Conservation (phyloP, 2,113 vertebrate species). For the Paraplagusia blochii region DNA sequence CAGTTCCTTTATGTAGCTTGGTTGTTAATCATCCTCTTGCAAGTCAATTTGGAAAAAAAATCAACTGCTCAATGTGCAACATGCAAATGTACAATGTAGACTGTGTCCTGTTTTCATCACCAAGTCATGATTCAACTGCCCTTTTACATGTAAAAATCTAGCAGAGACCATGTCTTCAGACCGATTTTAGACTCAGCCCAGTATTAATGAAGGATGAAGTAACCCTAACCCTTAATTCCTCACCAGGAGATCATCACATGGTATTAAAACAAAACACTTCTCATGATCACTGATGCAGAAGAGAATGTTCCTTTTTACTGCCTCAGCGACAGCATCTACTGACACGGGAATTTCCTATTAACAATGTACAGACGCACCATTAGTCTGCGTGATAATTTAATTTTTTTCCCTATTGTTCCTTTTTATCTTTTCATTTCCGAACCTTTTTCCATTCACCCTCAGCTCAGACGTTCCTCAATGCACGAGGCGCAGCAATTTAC, state of each 20-base stretch:
- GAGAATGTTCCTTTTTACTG: slow-evolving; percentile 35
- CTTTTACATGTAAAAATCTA: not conserved
- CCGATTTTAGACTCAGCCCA: slow-evolving; percentile 27
- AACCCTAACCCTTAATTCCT: slow-evolving; percentile 31
- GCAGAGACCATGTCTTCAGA: slow-evolving; percentile 13
- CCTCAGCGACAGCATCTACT: slow-evolving; percentile 53
- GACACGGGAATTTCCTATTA: slow-evolving; percentile 57
- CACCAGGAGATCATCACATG: slow-evolving; percentile 23
- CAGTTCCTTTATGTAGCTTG: too few relatives aligned
- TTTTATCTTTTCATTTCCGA: slow-evolving; percentile 56
- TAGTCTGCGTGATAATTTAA: slow-evolving; percentile 61
- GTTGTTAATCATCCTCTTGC: too few relatives aligned
- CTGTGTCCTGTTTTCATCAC: too few relatives aligned
- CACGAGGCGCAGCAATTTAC: slow-evolving; percentile 35
- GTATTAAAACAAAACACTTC: slow-evolving; percentile 44
- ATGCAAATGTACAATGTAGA: too few relatives aligned
- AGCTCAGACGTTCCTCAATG: slow-evolving; percentile 33
- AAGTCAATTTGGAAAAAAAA: too few relatives aligned
- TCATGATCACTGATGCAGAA: slow-evolving; percentile 38
- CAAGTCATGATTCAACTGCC: too few relatives aligned
- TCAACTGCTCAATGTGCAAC: too few relatives aligned
- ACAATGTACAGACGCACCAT: slow-evolving; percentile 51
- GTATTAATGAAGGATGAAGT: slow-evolving; percentile 49
- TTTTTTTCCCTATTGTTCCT: slow-evolving; percentile 61
- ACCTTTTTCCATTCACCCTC: slow-evolving; percentile 33